phyloP scores from a whole-genome alignment of 2,113 vertebrate species.

The Taurulus bubalis region DNA sequence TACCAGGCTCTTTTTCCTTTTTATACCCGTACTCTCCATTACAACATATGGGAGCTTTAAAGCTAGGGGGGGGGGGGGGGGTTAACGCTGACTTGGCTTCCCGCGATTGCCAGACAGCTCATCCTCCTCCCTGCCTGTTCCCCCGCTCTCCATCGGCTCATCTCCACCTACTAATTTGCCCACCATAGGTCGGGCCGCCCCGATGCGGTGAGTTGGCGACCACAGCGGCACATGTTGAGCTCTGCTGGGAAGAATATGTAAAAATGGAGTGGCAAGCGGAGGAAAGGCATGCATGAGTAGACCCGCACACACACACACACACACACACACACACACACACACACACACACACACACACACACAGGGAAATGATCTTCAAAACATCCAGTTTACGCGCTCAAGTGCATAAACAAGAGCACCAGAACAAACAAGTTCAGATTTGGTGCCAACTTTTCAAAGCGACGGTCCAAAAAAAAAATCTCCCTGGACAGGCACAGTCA shows the following conservation, averaged over 20 bases:
- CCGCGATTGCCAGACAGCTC: slow-evolving; percentile 59
- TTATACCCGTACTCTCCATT: background rate
- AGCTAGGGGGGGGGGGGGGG: background rate
- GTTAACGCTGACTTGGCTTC: slow-evolving; percentile 44
- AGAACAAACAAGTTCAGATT: slow-evolving; percentile 46
- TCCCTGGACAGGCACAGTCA: slow-evolving; percentile 50
- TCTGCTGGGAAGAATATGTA: slow-evolving; percentile 1
- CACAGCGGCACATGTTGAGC: slow-evolving; percentile 64
- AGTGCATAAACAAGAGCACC: slow-evolving; percentile 32
- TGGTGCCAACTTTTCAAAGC: slow-evolving; percentile 53
- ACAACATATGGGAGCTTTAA: slow-evolving; percentile 61
- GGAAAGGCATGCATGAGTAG: slow-evolving; percentile 19
- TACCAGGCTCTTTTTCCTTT: slow-evolving; percentile 2
- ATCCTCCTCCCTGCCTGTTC: slow-evolving; percentile 48
- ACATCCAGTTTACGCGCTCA: slow-evolving; percentile 10
- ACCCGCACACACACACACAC: background rate
- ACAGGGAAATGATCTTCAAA: slow-evolving; percentile 8
- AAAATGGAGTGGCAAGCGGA: background rate
- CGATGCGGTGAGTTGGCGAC: slow-evolving; percentile 55
- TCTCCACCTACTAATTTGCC: slow-evolving; percentile 79
- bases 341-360: slow-evolving; percentile 7
- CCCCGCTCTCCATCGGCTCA: slow-evolving; percentile 41
- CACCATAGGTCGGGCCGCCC: slow-evolving; percentile 52
- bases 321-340: background rate
- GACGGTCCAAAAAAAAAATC: slow-evolving; percentile 37